Conservation (phyloP, 2,888 invertebrate species). For the Buathra laborator region DNA sequence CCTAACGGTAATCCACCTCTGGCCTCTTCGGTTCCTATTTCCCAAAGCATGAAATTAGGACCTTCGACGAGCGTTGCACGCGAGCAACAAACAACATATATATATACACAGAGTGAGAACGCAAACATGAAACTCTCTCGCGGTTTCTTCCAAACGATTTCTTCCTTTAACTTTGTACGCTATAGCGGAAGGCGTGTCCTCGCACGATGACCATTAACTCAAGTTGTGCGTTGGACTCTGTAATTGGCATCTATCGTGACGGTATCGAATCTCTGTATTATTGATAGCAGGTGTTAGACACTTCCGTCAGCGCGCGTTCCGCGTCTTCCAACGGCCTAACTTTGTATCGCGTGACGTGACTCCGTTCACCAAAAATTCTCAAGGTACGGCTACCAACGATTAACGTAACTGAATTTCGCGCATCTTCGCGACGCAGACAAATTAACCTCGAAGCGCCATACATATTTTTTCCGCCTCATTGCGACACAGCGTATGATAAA, state of each 20-base stretch:
- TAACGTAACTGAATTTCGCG: too few relatives aligned
- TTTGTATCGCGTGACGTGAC: background rate
- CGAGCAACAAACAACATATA: background rate
- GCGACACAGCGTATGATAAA: too few relatives aligned
- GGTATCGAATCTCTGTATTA: constrained; percentile 5
- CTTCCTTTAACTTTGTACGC: background rate
- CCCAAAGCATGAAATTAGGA: constrained; percentile 36
- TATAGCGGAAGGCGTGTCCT: constrained; percentile 3
- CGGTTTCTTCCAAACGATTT: background rate
- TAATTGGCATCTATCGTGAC: background rate
- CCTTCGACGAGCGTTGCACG: background rate
- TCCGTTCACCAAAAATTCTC: background rate
- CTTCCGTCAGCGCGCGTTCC: background rate
- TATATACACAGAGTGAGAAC: background rate
- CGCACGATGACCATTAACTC: background rate
- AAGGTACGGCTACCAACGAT: too few relatives aligned
- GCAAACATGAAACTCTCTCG: background rate
- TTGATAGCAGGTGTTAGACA: constrained; percentile 4
- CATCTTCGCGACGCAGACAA: too few relatives aligned
- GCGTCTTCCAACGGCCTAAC: background rate
- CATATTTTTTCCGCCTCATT: too few relatives aligned
- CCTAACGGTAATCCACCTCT: constrained; percentile 45
- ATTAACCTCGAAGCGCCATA: too few relatives aligned
- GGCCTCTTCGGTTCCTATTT: constrained; percentile 21
- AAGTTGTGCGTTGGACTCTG: background rate